Evolutionary conservation across 2,113 vertebrate genomes (phyloP).

Genomic region (Leptobrachium ailaonicum): DNA sequence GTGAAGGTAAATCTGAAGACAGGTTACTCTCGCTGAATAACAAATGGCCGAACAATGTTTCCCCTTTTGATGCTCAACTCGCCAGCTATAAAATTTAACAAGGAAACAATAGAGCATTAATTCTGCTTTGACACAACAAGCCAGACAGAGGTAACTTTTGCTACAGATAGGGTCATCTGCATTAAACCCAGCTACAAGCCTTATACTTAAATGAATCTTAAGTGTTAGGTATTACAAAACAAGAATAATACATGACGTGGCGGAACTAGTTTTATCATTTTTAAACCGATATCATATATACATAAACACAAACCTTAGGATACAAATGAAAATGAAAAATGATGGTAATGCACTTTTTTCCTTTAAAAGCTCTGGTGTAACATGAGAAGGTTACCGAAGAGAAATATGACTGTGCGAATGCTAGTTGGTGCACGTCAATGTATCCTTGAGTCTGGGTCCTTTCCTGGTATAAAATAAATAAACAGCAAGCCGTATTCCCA

Average conservation of each 20-base stretch:
- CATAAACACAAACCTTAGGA: too few relatives aligned
- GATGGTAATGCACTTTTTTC: too few relatives aligned
- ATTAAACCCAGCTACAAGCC: neutral
- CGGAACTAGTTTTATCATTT: too few relatives aligned
- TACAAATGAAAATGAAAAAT: too few relatives aligned
- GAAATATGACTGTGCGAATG: too few relatives aligned
- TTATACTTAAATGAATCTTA: neutral
- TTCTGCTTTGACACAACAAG: slow-evolving; percentile 16
- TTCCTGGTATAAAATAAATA: too few relatives aligned
- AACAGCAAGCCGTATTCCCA: too few relatives aligned
- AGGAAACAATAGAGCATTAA: slow-evolving; percentile 15
- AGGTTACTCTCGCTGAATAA: slow-evolving; percentile 6
- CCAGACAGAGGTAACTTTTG: slow-evolving; percentile 5
- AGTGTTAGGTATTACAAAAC: slow-evolving; percentile 5
- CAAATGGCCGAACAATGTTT: neutral
- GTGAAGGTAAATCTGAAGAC: slow-evolving; percentile 15
- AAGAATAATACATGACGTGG: neutral
- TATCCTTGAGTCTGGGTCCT: too few relatives aligned
- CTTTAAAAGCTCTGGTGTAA: too few relatives aligned
- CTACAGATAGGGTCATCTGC: neutral
- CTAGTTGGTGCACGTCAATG: too few relatives aligned
- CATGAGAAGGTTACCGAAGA: too few relatives aligned
- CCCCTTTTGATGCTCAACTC: neutral
- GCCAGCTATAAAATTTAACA: neutral
- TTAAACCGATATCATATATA: too few relatives aligned